Conservation (phyloP, 2,888 invertebrate genomes). For the Pseudolycoriella hygida region DNA sequence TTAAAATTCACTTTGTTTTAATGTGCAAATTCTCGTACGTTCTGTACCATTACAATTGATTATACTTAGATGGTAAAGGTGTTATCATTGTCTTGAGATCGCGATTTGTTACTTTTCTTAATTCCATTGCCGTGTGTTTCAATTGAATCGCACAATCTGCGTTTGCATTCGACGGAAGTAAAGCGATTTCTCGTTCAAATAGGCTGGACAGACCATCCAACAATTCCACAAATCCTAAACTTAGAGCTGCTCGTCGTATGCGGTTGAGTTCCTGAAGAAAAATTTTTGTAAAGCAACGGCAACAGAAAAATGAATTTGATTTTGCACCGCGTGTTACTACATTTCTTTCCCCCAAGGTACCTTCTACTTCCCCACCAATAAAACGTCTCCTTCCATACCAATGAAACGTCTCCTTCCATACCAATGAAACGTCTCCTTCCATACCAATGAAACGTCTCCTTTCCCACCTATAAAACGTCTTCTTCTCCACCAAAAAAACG, state of each 20-base stretch:
- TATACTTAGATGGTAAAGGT: conserved; percentile 18
- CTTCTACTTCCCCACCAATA: too few species aligned
- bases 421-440: too few species aligned
- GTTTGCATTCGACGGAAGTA: conserved; percentile 58
- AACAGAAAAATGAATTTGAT: too few species aligned
- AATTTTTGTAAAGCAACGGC: too few species aligned
- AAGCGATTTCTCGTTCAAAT: conserved; percentile 73
- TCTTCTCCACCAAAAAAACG: too few species aligned
- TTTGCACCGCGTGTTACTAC: too few species aligned
- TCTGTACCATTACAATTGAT: not conserved
- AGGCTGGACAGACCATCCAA: conserved; percentile 71
- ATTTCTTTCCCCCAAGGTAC: too few species aligned
- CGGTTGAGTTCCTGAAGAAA: conserved; percentile 68
- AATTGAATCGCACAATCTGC: conserved; percentile 80
- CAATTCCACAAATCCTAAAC: conserved; percentile 78
- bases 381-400: too few species aligned
- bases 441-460: too few species aligned
- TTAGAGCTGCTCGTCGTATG: conserved; percentile 73
- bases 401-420: too few species aligned
- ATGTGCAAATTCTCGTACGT: conserved; percentile 12
- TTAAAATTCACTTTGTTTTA: conserved; percentile 61
- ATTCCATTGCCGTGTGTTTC: conserved; percentile 68
- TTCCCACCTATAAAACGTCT: too few species aligned
- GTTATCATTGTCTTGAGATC: conserved; percentile 25
- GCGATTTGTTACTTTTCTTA: conserved; percentile 49